These are phyloP conservation scores for Ibidorhyncha struthersii DNA, from an alignment of 2,113 vertebrate species.

Conservation along the genomic window DNA sequence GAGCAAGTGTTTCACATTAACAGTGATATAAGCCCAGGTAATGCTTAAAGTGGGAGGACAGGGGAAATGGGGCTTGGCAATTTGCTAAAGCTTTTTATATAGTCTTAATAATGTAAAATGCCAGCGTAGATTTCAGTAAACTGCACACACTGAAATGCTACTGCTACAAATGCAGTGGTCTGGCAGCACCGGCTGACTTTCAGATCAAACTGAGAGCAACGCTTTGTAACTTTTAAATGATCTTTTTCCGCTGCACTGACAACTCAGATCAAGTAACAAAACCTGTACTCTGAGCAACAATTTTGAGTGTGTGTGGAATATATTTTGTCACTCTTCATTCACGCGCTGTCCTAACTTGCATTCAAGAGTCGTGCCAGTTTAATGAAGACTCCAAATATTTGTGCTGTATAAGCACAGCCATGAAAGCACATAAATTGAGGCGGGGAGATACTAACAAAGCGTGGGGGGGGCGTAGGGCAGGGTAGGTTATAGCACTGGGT, in stretches of 20 bases:
- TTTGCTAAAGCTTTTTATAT: constrained; percentile 20
- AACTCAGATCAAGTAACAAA: constrained; percentile 5
- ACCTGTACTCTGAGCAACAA: not conserved
- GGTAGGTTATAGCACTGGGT: not conserved
- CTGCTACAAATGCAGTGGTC: not conserved
- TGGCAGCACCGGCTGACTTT: not conserved
- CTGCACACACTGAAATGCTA: not conserved
- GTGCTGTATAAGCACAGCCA: not conserved
- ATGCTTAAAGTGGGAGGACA: not conserved
- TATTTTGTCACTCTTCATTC: not conserved
- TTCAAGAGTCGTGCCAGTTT: not conserved
- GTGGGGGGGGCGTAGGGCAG: fast-evolving
- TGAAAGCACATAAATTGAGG: not conserved
- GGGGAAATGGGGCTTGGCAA: constrained; percentile 1
- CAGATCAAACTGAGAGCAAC: not conserved
- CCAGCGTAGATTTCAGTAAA: constrained; percentile 38
- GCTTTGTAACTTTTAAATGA: constrained; percentile 10
- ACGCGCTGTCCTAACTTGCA: not conserved
- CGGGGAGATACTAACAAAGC: not conserved
- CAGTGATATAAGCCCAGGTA: constrained; percentile 35
- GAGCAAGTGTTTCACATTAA: constrained; percentile 53
- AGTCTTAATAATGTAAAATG: constrained; percentile 39
- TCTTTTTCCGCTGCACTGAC: not conserved
- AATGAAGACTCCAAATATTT: not conserved
- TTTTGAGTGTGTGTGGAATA: not conserved